Evolutionary conservation across 2,113 vertebrate species (phyloP), one percentile per base, ranked within the genome.

Genomic region (Scopus umbretta): DNA sequence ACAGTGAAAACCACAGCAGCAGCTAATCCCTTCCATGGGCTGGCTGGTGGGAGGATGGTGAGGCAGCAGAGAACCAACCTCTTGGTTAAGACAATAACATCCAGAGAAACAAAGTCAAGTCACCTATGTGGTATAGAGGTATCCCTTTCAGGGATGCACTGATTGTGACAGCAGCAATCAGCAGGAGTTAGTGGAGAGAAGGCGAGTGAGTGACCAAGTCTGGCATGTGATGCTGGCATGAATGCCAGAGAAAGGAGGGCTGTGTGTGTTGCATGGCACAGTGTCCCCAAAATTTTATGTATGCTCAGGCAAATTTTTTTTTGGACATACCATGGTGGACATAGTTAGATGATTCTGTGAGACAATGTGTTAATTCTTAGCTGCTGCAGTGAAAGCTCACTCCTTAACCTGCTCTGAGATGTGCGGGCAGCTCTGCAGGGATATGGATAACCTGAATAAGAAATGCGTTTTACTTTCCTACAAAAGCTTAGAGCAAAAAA

Each of bases 251-350:
- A 6, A 36, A 34, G 58, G 16, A 38, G 23, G 30, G 63, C 38
- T 43, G 30, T 8, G 34, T 2, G n/a, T 20, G 36, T 6, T 25
- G 36, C n/a, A 4, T 32, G 15, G 18, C 43, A 16, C 16, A 7
- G 1, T 0, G 3, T 11, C 50, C 42, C 10, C 58, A 23, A 2
- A 55, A 58, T 71, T 30, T 58, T 2, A 5, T 1, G 0, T 13
- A 22, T 18, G 59, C 50, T 32, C 16, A 25, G 11, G 43, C 49
- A 32, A 9, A 30, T 16, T 7, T 13, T 34, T 73, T n/a, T n/a
- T n/a, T n/a, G n/a, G n/a, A n/a, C n/a, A n/a, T n/a, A n/a, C n/a
- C n/a, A n/a, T n/a, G n/a, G n/a, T n/a, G n/a, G 32, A 13, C 26
- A 16, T 55, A 16, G 23, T 20, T 32, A 20, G 16, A 16, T 36